Evolutionary conservation across 1,140 invertebrate species (phyloP).

Genomic region (Zelostemma sp.): DNA sequence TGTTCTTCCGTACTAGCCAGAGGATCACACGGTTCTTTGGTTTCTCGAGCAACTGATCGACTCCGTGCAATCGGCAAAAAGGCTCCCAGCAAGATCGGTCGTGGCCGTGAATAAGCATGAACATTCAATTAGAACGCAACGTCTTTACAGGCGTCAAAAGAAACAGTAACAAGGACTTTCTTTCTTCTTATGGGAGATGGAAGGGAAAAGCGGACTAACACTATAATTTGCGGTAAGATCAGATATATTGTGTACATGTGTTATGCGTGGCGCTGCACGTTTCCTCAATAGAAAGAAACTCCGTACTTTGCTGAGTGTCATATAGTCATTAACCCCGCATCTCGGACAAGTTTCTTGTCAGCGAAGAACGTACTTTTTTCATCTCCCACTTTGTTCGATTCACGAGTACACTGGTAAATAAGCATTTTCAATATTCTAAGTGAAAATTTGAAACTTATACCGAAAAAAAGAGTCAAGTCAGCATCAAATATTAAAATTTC

Average conservation of each 20-base stretch:
- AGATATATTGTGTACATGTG: constrained; percentile 28
- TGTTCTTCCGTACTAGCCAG: constrained; percentile 26
- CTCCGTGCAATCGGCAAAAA: constrained; percentile 29
- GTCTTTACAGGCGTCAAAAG: constrained; percentile 43
- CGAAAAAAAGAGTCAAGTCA: no score
- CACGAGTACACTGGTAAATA: no score
- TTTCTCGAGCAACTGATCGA: constrained; percentile 41
- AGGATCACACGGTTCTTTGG: constrained; percentile 46
- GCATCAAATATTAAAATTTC: no score
- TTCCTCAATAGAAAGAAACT: constrained; percentile 29
- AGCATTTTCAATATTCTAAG: no score
- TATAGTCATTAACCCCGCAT: constrained; percentile 34
- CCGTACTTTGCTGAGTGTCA: constrained; percentile 30
- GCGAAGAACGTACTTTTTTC: background rate
- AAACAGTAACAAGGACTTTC: constrained; percentile 51
- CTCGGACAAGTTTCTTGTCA: constrained; percentile 31
- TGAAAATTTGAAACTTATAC: no score
- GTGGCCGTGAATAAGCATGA: constrained; percentile 48
- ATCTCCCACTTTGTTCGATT: no score
- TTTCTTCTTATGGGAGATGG: constrained; percentile 36
- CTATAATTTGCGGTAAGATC: constrained; percentile 39
- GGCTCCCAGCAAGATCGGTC: constrained; percentile 37
- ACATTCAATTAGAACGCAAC: constrained; percentile 48
- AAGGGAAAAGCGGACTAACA: constrained; percentile 37
- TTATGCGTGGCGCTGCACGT: constrained; percentile 23